phyloP scores from a whole-genome alignment of 2,888 invertebrate species.

The Erebia ligea region DNA sequence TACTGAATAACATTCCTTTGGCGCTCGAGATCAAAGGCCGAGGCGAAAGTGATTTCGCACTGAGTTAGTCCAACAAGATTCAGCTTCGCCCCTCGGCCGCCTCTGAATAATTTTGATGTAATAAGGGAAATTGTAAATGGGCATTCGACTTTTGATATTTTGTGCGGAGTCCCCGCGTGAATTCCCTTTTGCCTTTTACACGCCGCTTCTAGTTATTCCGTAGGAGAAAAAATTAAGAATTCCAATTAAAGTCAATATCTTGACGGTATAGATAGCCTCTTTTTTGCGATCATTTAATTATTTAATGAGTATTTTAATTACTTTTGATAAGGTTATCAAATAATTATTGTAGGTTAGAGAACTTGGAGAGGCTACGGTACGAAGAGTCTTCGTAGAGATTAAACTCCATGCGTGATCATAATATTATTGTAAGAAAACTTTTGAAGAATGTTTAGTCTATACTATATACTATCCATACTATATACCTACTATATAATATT shows the following conservation, averaged over 20 bases:
- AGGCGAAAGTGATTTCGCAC: conserved; percentile 82
- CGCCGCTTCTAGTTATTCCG: conserved; percentile 16
- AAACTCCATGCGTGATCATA: not conserved
- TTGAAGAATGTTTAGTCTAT: not conserved
- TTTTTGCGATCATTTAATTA: not conserved
- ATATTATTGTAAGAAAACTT: not conserved
- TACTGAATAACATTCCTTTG: conserved; percentile 83
- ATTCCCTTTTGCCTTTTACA: conserved; percentile 27
- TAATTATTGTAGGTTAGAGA: not conserved
- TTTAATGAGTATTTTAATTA: conserved; percentile 7
- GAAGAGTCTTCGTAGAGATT: not conserved
- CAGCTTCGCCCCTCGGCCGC: conserved; percentile 72
- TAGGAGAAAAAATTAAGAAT: conserved; percentile 23
- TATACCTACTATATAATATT: too few species aligned
- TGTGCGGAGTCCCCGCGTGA: conserved; percentile 42
- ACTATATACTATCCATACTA: too few species aligned
- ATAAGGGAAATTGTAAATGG: conserved; percentile 79
- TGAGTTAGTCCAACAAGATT: conserved; percentile 82
- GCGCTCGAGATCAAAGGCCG: conserved; percentile 81
- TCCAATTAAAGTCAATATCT: conserved; percentile 17
- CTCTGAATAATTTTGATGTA: conserved; percentile 79
- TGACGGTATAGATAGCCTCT: not conserved
- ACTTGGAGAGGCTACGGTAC: not conserved
- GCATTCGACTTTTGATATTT: conserved; percentile 67
- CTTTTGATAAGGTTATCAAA: not conserved